phyloP scores from a whole-genome alignment of 2,113 vertebrate species.

The Rhadina sibilatrix region DNA sequence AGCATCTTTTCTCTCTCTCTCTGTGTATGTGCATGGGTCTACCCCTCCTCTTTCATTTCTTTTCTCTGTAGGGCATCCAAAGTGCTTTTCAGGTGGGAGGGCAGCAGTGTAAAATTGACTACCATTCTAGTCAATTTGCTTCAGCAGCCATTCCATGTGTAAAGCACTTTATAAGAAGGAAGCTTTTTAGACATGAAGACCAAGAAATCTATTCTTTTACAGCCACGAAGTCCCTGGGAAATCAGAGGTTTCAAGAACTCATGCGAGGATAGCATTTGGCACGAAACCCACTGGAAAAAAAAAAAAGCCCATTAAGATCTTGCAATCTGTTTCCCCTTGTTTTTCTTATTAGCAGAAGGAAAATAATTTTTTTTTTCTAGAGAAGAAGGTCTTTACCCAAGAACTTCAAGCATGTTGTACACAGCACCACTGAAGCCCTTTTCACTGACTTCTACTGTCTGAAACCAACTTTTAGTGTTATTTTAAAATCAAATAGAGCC shows the following conservation, averaged over 20 bases:
- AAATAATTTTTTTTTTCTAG: constrained; percentile 5
- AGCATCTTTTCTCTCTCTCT: neutral
- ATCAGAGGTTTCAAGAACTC: constrained; percentile 35
- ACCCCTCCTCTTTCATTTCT: constrained; percentile 28
- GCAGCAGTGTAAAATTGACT: constrained; percentile 52
- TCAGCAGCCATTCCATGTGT: constrained; percentile 58
- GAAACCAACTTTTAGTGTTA: neutral
- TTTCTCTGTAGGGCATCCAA: constrained; percentile 40
- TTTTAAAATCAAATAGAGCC: neutral
- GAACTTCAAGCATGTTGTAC: neutral
- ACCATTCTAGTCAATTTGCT: constrained; percentile 57
- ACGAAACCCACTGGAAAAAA: neutral
- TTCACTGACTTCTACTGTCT: neutral
- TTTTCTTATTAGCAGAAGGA: constrained; percentile 28
- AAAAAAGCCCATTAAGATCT: neutral
- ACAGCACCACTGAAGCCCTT: neutral
- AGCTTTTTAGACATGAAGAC: constrained; percentile 39
- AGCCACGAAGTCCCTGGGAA: neutral
- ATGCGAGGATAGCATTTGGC: neutral
- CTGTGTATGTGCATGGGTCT: neutral
- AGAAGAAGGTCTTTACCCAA: neutral
- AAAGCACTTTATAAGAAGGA: constrained; percentile 46
- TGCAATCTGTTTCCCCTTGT: constrained; percentile 10
- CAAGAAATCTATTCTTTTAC: constrained; percentile 23
- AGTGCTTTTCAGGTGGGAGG: constrained; percentile 56